A percentile compares a stretch with the other conserved stretches of the same genome.
Conservation (phyloP, 2,113 vertebrate genomes). For the Petrocephalus microphthalmus region DNA sequence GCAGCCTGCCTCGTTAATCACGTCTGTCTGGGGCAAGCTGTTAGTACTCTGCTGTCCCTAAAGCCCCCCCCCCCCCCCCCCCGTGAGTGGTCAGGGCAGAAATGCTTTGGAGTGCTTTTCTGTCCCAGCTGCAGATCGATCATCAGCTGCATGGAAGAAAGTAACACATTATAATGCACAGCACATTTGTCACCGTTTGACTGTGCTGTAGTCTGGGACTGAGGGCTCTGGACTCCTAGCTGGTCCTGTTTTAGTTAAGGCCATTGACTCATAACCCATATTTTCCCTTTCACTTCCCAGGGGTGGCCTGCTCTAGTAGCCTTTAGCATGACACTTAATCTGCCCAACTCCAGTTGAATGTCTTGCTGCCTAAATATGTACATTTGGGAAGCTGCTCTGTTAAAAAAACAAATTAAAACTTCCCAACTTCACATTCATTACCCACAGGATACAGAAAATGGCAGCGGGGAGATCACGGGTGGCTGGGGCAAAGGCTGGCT, state of each 20-base stretch:
- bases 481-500: constrained; percentile 17
- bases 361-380: neutral
- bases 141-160: neutral
- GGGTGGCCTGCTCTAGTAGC: neutral
- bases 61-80: neutral
- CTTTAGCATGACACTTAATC: neutral
- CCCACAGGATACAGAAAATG: constrained; percentile 50
- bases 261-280: neutral
- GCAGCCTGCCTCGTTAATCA: neutral
- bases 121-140: neutral
- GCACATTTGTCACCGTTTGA: neutral
- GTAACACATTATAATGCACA: neutral
- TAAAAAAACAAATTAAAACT: neutral
- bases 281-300: neutral
- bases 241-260: neutral
- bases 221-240: neutral
- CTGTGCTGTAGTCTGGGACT: neutral
- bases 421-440: neutral
- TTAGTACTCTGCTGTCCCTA: neutral
- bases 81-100: neutral
- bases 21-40: neutral
- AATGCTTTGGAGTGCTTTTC: neutral
- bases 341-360: neutral
- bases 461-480: constrained; percentile 28
- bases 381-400: neutral